A percentile compares a stretch with the other conserved stretches of the same genome.
These are phyloP conservation scores for Rhabdophis nuchalis DNA, from an alignment of 2,797 vertebrate genomes.

Conservation along the genomic window DNA sequence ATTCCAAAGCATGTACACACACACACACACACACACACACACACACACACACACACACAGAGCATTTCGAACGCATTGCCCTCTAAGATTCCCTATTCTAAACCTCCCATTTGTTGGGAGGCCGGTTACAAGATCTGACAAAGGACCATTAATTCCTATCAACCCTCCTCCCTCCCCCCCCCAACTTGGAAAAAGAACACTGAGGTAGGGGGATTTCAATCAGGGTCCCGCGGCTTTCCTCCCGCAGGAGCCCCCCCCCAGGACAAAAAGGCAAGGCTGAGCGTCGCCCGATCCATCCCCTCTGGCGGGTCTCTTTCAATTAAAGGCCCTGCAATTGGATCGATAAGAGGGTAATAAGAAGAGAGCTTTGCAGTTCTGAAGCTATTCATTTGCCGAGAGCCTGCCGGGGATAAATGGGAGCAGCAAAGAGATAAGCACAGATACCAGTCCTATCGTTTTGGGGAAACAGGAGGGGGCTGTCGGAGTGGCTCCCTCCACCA, in stretches of 20 bases:
- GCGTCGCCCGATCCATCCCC: constrained; percentile 71
- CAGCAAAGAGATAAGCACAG: constrained; percentile 64
- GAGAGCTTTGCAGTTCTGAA: constrained; percentile 78
- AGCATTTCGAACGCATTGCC: constrained; percentile 43
- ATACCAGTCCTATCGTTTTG: constrained; percentile 52
- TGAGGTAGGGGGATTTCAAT: constrained; percentile 55
- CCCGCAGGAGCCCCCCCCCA: constrained; percentile 66
- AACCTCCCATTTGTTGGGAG: constrained; percentile 68
- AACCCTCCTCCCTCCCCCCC: constrained; percentile 38
- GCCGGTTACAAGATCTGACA: constrained; percentile 69
- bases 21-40: constrained; percentile 54
- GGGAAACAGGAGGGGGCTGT: neutral
- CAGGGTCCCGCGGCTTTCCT: constrained; percentile 67
- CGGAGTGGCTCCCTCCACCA: neutral
- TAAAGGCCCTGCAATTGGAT: constrained; percentile 79
- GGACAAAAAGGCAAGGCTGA: constrained; percentile 62
- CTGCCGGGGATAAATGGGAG: constrained; percentile 70
- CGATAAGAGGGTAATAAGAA: constrained; percentile 76
- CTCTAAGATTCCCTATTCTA: constrained; percentile 68
- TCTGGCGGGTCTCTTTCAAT: constrained; percentile 71
- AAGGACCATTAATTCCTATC: constrained; percentile 73
- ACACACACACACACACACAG: constrained; percentile 62
- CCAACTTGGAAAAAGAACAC: constrained; percentile 20
- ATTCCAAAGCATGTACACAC: constrained; percentile 8
- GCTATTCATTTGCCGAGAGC: constrained; percentile 79